Evolutionary conservation across 2,888 invertebrate genomes (phyloP), one percentile per base, ranked within the genome.

Genomic region (Tridacna crocea): DNA sequence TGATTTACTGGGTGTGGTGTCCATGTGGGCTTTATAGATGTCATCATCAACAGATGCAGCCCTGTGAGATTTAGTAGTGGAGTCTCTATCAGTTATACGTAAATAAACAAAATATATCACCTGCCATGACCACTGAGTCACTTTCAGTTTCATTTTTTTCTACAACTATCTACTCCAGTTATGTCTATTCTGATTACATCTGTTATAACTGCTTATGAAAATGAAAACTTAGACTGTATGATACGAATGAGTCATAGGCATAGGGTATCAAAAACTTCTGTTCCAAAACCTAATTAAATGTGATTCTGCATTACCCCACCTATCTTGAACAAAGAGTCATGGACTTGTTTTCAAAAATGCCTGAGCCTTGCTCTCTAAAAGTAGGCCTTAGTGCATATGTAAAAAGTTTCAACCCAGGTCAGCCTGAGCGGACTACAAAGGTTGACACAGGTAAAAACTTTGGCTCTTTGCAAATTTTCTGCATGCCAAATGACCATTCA

Each of bases 1-100:
- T 3, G 87, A 78, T 79, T 91, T 92, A 72, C 89, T 89, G 26
- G 88, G 87, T 6, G 93, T 93, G 0, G 92, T 91, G 36, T 91
- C 90, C 47, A 90, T 84, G 78, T 93, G 92, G 26, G 91, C 89
- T 58, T 90, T 90, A 87, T 93, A 92, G 24, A 94, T 85, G 51
- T 92, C 92, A 60, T 92, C 93, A 77, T 94, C 94, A 22, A 94
- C 91, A 0, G 94, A 94, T 1, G 92, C 89, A 12, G 92, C 92
- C 85, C 93, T 93, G 79, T 79, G 76, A 85, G 65, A 82, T 63
- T 75, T 75, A 86, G 72, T 60, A 82, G 70, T 73, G 74, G 79
- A 72, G 79, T 58, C 26, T 76, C 85, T 86, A 86, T 86, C 51
- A 80, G 79, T 81, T 61, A 47, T 19, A 79, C 76, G 79, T 55